Percentiles rank a stretch among this genome's conserved stretches.
Conservation (phyloP, 2,113 vertebrate species). For the Suncus etruscus region DNA sequence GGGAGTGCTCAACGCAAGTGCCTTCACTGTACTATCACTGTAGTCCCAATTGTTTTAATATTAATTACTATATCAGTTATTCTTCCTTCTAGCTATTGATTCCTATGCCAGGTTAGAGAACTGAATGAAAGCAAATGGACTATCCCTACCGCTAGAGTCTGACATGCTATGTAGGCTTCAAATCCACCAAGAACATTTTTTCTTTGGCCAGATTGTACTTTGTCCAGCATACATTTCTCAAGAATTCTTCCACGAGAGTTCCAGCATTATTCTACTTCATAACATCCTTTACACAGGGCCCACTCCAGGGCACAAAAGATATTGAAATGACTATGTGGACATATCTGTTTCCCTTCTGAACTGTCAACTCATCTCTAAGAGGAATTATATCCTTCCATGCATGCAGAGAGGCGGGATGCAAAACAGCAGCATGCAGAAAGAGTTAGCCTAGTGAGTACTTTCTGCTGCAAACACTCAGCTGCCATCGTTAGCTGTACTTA, state of each 20-base stretch:
- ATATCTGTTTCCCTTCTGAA: constrained; percentile 7
- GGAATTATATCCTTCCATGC: not conserved
- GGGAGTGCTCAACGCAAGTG: too few relatives aligned
- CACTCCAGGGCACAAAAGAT: not conserved
- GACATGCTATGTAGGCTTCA: not conserved
- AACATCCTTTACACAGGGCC: not conserved
- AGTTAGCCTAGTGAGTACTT: not conserved
- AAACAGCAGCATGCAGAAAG: not conserved
- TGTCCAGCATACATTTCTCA: not conserved
- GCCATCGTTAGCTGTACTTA: not conserved
- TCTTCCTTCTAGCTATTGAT: not conserved
- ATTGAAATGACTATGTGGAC: not conserved
- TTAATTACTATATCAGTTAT: constrained; percentile 6
- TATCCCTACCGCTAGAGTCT: too few relatives aligned
- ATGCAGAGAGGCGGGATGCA: not conserved
- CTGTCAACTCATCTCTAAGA: not conserved
- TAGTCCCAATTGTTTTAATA: constrained; percentile 32
- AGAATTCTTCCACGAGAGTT: not conserved
- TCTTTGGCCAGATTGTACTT: not conserved
- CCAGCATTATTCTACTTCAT: not conserved
- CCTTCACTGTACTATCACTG: too few relatives aligned
- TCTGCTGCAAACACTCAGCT: not conserved
- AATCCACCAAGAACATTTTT: not conserved
- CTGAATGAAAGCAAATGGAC: not conserved
- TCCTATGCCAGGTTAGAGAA: not conserved